Percentiles rank a stretch among this genome's conserved stretches.
Conservation (phyloP, 2,797 vertebrate species). For the Orientallactaga sibirica region DNA sequence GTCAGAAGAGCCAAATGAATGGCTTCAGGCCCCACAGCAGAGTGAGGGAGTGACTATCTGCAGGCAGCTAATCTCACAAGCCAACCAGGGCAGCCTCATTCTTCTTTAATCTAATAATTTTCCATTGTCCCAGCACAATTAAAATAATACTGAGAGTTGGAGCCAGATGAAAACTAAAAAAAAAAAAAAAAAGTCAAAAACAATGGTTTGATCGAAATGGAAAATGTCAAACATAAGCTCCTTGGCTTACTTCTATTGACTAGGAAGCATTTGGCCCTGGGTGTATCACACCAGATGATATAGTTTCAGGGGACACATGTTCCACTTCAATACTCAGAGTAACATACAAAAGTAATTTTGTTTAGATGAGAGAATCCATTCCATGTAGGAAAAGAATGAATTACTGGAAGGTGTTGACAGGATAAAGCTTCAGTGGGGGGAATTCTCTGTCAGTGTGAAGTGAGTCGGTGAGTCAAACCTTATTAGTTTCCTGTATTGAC, state of each 20-base stretch:
- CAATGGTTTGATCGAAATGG: neutral
- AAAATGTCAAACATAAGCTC: neutral
- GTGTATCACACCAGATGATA: neutral
- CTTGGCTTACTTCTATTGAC: neutral
- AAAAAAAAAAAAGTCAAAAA: neutral
- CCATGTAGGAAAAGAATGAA: neutral
- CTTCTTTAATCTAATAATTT: too few relatives aligned
- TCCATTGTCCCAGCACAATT: too few relatives aligned
- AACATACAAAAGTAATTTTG: constrained; percentile 32
- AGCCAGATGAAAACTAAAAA: neutral
- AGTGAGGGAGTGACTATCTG: too few relatives aligned
- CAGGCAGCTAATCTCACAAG: too few relatives aligned
- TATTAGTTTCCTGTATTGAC: neutral
- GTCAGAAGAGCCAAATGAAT: too few relatives aligned
- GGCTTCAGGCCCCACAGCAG: too few relatives aligned
- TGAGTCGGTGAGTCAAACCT: neutral
- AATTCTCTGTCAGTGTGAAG: neutral
- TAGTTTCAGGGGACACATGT: neutral
- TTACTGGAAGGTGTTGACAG: constrained; percentile 17
- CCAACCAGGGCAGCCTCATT: too few relatives aligned
- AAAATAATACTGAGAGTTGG: neutral
- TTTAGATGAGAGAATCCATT: neutral
- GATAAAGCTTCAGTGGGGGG: neutral
- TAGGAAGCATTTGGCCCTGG: neutral
- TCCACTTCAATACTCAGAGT: neutral